These are phyloP conservation scores for Chaetorhynchus papuensis DNA, from an alignment of 2,113 vertebrate species.

Conservation along the genomic window DNA sequence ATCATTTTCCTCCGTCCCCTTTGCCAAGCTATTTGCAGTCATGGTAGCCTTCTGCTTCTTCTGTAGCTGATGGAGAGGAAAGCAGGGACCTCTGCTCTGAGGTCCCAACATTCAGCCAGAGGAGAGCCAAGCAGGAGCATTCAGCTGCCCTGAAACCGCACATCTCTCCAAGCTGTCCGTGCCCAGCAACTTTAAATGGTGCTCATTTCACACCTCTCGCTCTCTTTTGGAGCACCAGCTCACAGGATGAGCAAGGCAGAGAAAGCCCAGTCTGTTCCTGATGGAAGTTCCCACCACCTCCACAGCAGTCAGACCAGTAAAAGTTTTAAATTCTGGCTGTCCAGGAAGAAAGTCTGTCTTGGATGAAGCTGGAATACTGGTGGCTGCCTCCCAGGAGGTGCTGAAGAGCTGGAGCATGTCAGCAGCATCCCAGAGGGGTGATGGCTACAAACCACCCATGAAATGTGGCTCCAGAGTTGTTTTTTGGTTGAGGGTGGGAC, in stretches of 20 bases:
- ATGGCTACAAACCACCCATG: not conserved
- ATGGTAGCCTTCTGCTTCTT: not conserved
- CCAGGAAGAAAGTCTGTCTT: not conserved
- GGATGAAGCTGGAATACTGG: not conserved
- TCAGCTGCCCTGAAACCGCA: not conserved
- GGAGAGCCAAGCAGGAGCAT: not conserved
- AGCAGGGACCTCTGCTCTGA: not conserved
- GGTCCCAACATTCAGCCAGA: not conserved
- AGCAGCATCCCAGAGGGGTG: not conserved
- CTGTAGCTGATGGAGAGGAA: not conserved
- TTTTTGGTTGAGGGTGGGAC: not conserved
- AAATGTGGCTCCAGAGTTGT: not conserved
- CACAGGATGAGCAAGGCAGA: not conserved
- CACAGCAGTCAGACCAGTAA: not conserved
- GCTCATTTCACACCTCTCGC: not conserved
- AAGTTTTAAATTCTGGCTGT: not conserved
- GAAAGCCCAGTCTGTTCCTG: not conserved
- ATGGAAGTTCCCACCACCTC: not conserved
- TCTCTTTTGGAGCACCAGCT: not conserved
- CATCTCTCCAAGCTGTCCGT: not conserved
- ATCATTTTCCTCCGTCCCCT: not conserved
- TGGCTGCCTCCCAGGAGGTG: not conserved
- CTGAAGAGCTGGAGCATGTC: not conserved
- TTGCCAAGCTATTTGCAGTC: not conserved
- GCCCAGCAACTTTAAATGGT: not conserved